These are phyloP conservation scores for Ischnura elegans DNA, from an alignment of 2,888 invertebrate species.

Conservation along the genomic window DNA sequence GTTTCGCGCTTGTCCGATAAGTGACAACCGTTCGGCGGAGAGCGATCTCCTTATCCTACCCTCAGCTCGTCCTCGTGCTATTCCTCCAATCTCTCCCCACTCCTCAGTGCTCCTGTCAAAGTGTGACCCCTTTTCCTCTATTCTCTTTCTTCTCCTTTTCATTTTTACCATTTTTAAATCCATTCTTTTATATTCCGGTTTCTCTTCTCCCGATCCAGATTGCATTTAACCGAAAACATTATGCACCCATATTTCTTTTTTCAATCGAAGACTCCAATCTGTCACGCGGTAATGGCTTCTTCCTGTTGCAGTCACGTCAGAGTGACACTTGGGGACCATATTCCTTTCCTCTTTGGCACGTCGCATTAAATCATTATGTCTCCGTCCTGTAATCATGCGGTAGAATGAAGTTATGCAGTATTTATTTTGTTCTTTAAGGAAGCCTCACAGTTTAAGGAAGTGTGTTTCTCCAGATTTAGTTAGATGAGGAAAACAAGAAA, in stretches of 20 bases:
- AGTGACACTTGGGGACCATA: conserved; percentile 32
- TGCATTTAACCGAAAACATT: conserved; percentile 35
- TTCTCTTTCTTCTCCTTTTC: neutral
- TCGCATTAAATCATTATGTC: conserved; percentile 63
- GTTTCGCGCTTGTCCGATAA: conserved; percentile 50
- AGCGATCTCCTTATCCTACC: neutral
- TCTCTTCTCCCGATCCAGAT: conserved; percentile 1
- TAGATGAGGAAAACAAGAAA: neutral
- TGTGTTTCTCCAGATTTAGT: neutral
- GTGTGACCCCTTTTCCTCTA: neutral
- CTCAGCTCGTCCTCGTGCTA: neutral
- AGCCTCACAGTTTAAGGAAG: neutral
- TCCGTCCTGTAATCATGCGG: conserved; percentile 46
- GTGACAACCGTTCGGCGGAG: conserved; percentile 62
- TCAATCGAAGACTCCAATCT: conserved; percentile 66
- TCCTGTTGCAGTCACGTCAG: conserved; percentile 64
- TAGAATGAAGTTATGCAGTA: conserved; percentile 30
- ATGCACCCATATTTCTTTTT: conserved; percentile 42
- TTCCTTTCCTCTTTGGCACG: neutral
- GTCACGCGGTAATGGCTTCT: conserved; percentile 64
- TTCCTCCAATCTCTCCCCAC: neutral
- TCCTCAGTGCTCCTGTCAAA: neutral
- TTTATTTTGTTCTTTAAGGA: neutral
- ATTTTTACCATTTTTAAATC: neutral
- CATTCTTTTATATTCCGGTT: conserved; percentile 33